Conservation (phyloP, 2,113 vertebrate genomes). For the Rhabdomys dilectus region DNA sequence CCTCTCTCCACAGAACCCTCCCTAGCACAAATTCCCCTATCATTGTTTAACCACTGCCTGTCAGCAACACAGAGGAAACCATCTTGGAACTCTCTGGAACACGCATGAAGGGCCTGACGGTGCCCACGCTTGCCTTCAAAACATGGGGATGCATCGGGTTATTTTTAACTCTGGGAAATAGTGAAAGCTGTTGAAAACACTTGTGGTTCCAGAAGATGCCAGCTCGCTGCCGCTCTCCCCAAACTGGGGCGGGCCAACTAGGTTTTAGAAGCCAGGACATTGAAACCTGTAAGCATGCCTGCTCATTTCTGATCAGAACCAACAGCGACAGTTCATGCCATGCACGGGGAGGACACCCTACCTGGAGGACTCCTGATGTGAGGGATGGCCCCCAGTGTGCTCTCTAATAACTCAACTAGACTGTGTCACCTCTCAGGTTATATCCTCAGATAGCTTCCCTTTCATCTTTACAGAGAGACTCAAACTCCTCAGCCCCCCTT, state of each 20-base stretch:
- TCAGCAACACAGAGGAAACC: neutral
- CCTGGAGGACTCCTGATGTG: neutral
- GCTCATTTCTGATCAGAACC: neutral
- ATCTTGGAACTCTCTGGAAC: neutral
- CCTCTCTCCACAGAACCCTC: neutral
- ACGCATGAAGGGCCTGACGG: neutral
- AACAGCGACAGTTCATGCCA: neutral
- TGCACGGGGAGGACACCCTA: neutral
- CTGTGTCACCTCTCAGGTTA: fast-evolving
- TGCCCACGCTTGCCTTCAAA: slow-evolving; percentile 53
- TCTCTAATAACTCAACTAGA: neutral
- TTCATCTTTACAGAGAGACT: neutral
- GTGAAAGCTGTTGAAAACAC: slow-evolving; percentile 40
- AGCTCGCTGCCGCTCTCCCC: neutral
- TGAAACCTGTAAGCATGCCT: neutral
- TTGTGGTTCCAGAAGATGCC: neutral
- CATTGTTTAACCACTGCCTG: neutral
- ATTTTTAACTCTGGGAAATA: slow-evolving; percentile 65
- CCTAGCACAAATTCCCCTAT: fast-evolving
- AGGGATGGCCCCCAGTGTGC: neutral
- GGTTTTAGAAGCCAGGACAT: neutral
- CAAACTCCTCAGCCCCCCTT: neutral
- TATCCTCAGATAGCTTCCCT: neutral
- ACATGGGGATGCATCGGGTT: neutral
- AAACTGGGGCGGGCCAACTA: neutral